These are phyloP conservation scores for Quadroppia sp. DNA, from an alignment of 2,888 invertebrate genomes.

Conservation along the genomic window DNA sequence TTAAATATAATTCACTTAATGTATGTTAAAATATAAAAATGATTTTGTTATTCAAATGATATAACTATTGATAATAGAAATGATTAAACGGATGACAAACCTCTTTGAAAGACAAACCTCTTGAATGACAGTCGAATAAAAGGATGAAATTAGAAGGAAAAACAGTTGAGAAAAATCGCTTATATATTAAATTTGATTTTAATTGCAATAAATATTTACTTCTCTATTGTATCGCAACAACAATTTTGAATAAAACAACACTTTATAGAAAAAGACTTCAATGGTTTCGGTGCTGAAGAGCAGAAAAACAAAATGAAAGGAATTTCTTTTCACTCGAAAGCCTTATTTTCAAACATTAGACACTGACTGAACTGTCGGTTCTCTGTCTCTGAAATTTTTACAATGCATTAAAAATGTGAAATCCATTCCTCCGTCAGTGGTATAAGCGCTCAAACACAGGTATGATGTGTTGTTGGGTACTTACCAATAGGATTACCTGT, in stretches of 20 bases:
- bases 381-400: neutral
- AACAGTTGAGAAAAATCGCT: neutral
- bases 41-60: too few species aligned
- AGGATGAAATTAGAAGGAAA: neutral
- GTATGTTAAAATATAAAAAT: too few species aligned
- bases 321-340: constrained; percentile 8
- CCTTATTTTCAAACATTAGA: neutral
- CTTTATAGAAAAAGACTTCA: constrained; percentile 4
- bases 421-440: neutral
- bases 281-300: constrained; percentile 1
- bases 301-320: constrained; percentile 31
- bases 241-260: constrained; percentile 16
- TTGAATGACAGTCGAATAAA: neutral
- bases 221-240: neutral
- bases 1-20: too few species aligned
- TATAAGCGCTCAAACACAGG: neutral
- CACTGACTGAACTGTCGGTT: neutral
- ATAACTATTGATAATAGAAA: neutral
- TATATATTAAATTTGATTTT: too few species aligned
- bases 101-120: neutral
- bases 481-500: constrained; percentile 13
- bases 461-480: neutral
- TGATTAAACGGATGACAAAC: constrained; percentile 24
- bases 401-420: neutral
- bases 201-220: neutral